Evolutionary conservation across 2,113 vertebrate species (phyloP), one percentile per base, ranked within the genome.

Genomic region (Procapra przewalskii): DNA sequence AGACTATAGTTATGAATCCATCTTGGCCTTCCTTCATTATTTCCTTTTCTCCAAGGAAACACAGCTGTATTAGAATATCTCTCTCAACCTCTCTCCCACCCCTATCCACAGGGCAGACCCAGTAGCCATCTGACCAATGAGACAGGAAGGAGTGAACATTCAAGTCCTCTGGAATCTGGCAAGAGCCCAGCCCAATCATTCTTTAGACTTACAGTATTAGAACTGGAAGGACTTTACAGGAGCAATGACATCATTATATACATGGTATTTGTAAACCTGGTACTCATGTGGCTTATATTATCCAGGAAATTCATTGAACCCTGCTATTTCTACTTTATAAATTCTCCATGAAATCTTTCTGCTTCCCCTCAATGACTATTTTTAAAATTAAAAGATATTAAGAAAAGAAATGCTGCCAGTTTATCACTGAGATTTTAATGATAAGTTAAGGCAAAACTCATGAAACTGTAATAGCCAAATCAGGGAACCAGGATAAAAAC

Each of bases 381-480:
- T 92, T 95, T 92, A 14, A 82, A 95, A 90, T 62, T 54, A 85
- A 95, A 95, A 94, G 59, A 54, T 27, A 93, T 15, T 97, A 84
- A 62, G 17, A 3, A 81, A 82, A 36, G 27, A 90, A 90, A 57
- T 12, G 57, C 16, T 91, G 60, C 54, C 77, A 43, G 50, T 93
- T 96, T 92, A 84, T 83, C 82, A 83, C n/a, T 23, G 40, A 60
- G 45, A 92, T 90, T 96, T 96, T 94, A 97, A 89, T 64, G 91
- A 91, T 55, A 90, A 95, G 33, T 90, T 88, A 83, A 95, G 57
- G 45, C 71, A 96, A 91, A 94, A 90, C 54, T 92, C 83, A 83
- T 36, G 6, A 91, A 95, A 90, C 57, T 62, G 0, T 82, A 87
- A 93, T 7, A 48, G 62, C 79, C 86, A 93, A 89, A 97, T 96